phyloP scores from a whole-genome alignment of 2,888 invertebrate genomes.

The Tribolium freemani region DNA sequence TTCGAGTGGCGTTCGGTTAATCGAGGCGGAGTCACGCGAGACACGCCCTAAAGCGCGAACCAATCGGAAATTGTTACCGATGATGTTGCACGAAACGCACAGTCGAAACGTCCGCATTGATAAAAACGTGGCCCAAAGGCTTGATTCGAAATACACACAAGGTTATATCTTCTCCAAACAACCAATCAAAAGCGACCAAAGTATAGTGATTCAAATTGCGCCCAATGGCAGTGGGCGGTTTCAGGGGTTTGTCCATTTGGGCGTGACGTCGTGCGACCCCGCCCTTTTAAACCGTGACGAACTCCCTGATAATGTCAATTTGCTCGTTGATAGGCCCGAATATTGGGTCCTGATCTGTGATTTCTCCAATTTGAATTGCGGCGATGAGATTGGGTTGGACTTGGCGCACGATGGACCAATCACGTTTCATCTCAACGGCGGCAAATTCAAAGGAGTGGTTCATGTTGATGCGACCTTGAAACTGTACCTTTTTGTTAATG shows the following conservation, averaged over 20 bases:
- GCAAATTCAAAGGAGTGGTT: conserved; percentile 84
- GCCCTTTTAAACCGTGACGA: background rate
- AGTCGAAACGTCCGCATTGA: conserved; percentile 89
- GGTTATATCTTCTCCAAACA: conserved; percentile 95
- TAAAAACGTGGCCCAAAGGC: conserved; percentile 83
- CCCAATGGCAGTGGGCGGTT: conserved; percentile 67
- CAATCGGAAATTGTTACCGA: conserved; percentile 71
- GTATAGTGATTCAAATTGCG: conserved; percentile 86
- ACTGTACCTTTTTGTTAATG: conserved; percentile 96
- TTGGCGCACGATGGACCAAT: conserved; percentile 84
- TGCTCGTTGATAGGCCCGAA: conserved; percentile 17
- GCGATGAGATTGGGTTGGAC: conserved; percentile 90
- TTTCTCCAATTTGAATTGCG: conserved; percentile 77
- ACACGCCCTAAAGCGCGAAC: conserved; percentile 9
- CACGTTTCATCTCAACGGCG: conserved; percentile 86
- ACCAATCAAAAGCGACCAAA: conserved; percentile 90
- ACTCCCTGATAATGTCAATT: conserved; percentile 21
- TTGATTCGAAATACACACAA: conserved; percentile 90
- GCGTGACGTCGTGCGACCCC: conserved; percentile 34
- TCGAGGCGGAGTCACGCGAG: conserved; percentile 78
- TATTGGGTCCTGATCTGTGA: conserved; percentile 32
- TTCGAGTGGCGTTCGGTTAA: conserved; percentile 93
- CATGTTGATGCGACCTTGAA: conserved; percentile 94
- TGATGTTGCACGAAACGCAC: conserved; percentile 81
- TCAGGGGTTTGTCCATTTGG: conserved; percentile 13